These are phyloP conservation scores for Sinella curviseta DNA, from an alignment of 1,140 invertebrate genomes.

Conservation along the genomic window DNA sequence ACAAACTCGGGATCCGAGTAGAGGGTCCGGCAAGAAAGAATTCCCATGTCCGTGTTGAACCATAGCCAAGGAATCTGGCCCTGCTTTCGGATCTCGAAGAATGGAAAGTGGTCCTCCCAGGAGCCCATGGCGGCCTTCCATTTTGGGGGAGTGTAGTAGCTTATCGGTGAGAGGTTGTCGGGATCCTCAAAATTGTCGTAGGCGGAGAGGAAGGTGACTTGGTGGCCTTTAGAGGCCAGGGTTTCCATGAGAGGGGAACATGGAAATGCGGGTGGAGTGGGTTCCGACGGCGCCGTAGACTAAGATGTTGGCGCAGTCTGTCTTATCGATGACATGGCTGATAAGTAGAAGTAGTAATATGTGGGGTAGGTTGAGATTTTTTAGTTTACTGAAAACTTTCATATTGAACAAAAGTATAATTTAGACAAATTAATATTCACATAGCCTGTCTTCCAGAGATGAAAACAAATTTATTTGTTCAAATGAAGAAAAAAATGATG, in stretches of 20 bases:
- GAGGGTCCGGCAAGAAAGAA: background rate
- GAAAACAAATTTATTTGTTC: too few relatives aligned
- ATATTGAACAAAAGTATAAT: too few relatives aligned
- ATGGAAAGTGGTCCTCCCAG: background rate
- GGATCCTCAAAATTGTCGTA: background rate
- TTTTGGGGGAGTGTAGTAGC: slow-evolving; percentile 15
- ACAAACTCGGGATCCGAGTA: slow-evolving; percentile 8
- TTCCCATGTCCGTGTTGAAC: background rate
- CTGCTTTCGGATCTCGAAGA: background rate
- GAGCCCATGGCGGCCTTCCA: background rate
- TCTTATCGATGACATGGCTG: too few relatives aligned
- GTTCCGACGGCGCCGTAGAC: background rate
- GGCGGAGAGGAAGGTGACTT: slow-evolving; percentile 29
- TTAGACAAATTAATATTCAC: too few relatives aligned
- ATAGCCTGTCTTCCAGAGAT: too few relatives aligned
- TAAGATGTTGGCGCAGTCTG: background rate
- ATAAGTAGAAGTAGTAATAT: too few relatives aligned
- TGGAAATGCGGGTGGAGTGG: background rate
- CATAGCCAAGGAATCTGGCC: background rate
- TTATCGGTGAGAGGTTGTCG: slow-evolving; percentile 22
- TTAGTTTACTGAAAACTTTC: too few relatives aligned
- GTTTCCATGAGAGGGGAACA: slow-evolving; percentile 30
- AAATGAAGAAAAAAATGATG: too few relatives aligned
- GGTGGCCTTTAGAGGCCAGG: slow-evolving; percentile 28
- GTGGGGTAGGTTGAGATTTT: too few relatives aligned